Evolutionary conservation across 2,797 vertebrate genomes (phyloP), one percentile per base, ranked within the genome.

Genomic region (Psittacula derbiana): DNA sequence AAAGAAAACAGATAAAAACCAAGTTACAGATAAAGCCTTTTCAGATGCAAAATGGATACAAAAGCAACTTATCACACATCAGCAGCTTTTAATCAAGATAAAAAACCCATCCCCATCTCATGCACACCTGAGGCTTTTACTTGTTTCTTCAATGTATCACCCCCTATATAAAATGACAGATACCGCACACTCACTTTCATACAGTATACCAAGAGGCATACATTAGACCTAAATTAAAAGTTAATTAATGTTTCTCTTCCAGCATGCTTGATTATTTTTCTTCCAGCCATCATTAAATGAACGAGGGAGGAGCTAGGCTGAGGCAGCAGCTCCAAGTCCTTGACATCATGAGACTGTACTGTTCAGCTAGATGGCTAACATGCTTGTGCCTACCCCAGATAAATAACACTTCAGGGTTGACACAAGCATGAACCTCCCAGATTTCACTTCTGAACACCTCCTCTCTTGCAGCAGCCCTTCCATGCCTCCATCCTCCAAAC

Each of bases 1-100:
- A 97, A 90, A 98, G 49, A 96, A 97, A 95, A 95, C 69, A 97
- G 52, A 96, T 49, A 97, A 53, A 96, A 81, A 90, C 24, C 47
- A 75, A 38, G 92, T 97, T 97, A 95, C n/a, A 93, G 79, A 74
- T 57, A 86, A 86, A 73, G 78, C 88, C 1, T 69, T 92, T 93
- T 87, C 74, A 87, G 55, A 93, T 94, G 83, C 86, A 95, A 93
- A 96, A 94, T 40, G 78, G n/a, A 89, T 74, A 78, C 10, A 90
- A 71, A 67, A 91, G 73, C 4, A 0, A 85, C 76, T 80, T 87
- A 66, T 72, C 62, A 74, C 52, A 76, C 25, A 94, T 93, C 64
- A 70, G 67, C 60, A 91, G 73, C 83, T 90, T 93, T 95, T 92
- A 96, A 93, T 94, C 78, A 93, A 86, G 78, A 79, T 58, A 90